Evolutionary conservation across 2,797 vertebrate species (phyloP).

Genomic region (Coregonus sp.): DNA sequence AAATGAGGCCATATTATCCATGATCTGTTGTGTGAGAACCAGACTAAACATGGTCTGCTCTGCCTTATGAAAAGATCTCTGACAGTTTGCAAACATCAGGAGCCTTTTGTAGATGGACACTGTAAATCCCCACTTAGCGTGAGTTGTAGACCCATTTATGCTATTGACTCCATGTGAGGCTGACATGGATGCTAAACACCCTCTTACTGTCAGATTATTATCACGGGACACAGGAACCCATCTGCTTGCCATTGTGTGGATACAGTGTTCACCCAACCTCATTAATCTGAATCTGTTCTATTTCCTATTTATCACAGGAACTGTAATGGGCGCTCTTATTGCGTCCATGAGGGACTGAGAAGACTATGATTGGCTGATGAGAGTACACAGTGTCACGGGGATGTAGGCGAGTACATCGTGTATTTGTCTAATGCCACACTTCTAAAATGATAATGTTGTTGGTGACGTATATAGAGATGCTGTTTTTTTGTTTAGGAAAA

Average conservation of each 20-base stretch:
- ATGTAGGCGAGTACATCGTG: not conserved
- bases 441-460: not conserved
- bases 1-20: constrained; percentile 23
- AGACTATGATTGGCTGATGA: not conserved
- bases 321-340: not conserved
- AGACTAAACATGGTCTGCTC: constrained; percentile 50
- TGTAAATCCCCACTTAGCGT: constrained; percentile 57
- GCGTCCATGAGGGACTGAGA: not conserved
- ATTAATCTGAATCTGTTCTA: constrained; percentile 20
- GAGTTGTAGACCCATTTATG: constrained; percentile 9
- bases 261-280: not conserved
- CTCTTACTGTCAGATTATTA: not conserved
- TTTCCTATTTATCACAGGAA: not conserved
- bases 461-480: not conserved
- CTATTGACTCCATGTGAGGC: not conserved
- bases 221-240: not conserved
- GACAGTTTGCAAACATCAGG: constrained; percentile 44
- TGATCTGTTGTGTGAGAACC: constrained; percentile 41
- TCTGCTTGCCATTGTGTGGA: not conserved
- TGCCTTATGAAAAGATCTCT: constrained; percentile 42
- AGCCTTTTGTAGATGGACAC: constrained; percentile 43
- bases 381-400: not conserved
- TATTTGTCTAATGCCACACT: not conserved
- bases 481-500: not conserved
- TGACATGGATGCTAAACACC: not conserved